These are phyloP conservation scores for Loxodonta africana DNA, from an alignment of 2,113 vertebrate genomes.

Conservation along the genomic window DNA sequence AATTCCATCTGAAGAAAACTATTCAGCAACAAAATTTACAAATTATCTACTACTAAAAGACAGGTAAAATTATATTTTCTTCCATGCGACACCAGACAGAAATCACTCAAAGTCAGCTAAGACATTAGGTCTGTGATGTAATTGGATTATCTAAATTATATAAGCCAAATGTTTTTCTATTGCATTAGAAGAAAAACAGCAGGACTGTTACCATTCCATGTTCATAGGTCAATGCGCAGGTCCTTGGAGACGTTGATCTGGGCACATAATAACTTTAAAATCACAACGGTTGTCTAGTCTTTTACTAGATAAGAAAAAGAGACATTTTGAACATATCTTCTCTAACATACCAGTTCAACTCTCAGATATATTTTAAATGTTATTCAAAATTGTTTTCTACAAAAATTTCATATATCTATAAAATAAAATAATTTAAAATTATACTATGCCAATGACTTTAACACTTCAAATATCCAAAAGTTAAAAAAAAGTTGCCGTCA, in stretches of 20 bases:
- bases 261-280: constrained; percentile 5
- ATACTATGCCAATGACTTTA: neutral
- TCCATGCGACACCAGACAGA: constrained; percentile 68
- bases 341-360: neutral
- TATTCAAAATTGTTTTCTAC: constrained; percentile 52
- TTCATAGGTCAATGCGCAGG: neutral
- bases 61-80: constrained; percentile 74
- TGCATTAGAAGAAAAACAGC: constrained; percentile 60
- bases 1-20: constrained; percentile 63
- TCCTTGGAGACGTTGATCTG: neutral
- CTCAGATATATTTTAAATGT: constrained; percentile 32
- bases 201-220: neutral
- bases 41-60: constrained; percentile 67
- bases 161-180: constrained; percentile 73
- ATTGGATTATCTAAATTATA: constrained; percentile 66
- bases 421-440: constrained; percentile 18
- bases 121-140: constrained; percentile 46
- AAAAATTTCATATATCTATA: constrained; percentile 8
- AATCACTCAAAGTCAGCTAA: constrained; percentile 75
- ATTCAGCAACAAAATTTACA: constrained; percentile 50
- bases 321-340: neutral
- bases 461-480: neutral
- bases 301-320: constrained; percentile 3
- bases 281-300: neutral
- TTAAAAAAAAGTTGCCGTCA: neutral